Evolutionary conservation across 2,797 vertebrate species (phyloP), one percentile per base, ranked within the genome.

Genomic region (Arremon brunneinucha): DNA sequence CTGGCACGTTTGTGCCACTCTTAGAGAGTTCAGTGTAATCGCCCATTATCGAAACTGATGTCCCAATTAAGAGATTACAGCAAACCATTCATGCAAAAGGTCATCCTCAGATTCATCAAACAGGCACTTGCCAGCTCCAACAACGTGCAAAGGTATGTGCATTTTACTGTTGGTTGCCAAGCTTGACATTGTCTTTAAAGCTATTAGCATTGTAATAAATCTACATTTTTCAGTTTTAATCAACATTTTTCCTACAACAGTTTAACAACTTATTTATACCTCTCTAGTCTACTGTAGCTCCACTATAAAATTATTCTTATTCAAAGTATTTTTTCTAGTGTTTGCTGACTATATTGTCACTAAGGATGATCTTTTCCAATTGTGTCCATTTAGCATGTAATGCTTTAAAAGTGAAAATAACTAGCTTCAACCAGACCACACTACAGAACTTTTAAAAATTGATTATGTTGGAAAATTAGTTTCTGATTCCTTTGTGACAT

Each of bases 71-170:
- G 5, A 41, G n/a, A 75, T 46, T 14, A 50, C 26, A 53, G 26
- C 60, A 74, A 78, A 70, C 5, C 12, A 76, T 27, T 72, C 11
- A 55, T 16, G 14, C 14, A 71, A 59, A 46, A 5, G 62, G 23
- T 28, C 8, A 16, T 18, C 11, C 13, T 27, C 22, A 20, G 22
- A 43, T 44, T 28, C 23, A 81, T 22, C 27, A 71, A 55, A 70
- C 32, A 13, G 2, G 2, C 37, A 43, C 39, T 56, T 64, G 34
- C 11, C 24, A 56, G 19, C 4, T 65, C 20, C 4, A 0, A 43
- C 28, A 71, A 47, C 37, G 14, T 4, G 9, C 5, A 30, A 53
- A 62, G 11, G 22, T 26, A 34, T 0, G 1, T 20, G 9, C 5
- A n/a, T 53, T 72, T 17, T 56, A 68, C 10, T 72, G 17, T 8